Base-by-base conservation (phyloP, 2,113 vertebrate species). In the Myotis davidii region DNA sequence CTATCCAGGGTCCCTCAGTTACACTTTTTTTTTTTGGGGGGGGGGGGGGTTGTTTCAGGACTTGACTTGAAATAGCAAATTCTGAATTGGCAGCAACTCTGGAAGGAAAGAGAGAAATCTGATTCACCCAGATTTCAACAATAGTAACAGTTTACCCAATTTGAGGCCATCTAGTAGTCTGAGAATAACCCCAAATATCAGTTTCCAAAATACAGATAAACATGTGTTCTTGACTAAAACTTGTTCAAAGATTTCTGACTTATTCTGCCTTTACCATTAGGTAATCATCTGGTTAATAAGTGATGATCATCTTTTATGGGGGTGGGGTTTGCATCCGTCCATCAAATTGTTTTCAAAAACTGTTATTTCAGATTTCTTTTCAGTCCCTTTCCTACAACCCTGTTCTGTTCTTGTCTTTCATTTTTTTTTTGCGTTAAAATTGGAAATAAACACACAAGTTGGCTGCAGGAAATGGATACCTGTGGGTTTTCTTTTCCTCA, bases 11-110 rank as follows among this genome's bases (percentile, higher is more conserved):
- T 88, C 72, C 81, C 39, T 70, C 20, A 78, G 27, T 84, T 81
- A 96, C 21, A 48, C 16, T 59, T 96, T 81, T n/a, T 84, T 27
- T 61, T 54, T 17, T 17, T 3, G 8, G 21, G 56, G 18, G 56
- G 1, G 42, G 10, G 9, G 20, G 20, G 39, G 14, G 23, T 95
- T 64, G 17, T 92, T 97, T 96, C 29, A 72, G 69, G 64, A 91
- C 86, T 92, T 92, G 69, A 89, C 42, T 86, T 88, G 9, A 83
- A 95, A 90, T n/a, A 79, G 73, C 45, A 69, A 74, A 94, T 69
- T 78, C 85, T 82, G 82, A 92, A 52, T 78, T 83, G 82, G 64
- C n/a, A 92, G 77, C n/a, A 83, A 64, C 34, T 82, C 34, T 77
- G 42, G 34, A 90, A 85, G 88, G 61, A 74, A 54, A 95, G 32